Evolutionary conservation across 2,113 vertebrate genomes (phyloP).

Genomic region (Zapus hudsonius): DNA sequence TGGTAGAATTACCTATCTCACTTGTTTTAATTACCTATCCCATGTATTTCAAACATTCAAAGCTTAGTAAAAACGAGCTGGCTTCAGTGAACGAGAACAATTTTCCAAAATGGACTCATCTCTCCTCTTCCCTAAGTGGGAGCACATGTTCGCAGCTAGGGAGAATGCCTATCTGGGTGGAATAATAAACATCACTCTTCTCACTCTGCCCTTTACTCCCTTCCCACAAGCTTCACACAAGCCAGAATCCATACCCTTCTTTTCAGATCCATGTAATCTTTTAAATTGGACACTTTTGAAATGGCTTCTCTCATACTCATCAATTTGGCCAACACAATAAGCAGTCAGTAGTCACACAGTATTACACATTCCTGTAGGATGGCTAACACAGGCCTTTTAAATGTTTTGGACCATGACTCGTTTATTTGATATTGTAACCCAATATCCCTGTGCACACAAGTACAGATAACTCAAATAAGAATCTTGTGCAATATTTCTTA

Average conservation of each 20-base stretch:
- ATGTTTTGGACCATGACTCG: not conserved
- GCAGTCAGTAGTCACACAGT: not conserved
- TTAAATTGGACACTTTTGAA: conserved; percentile 1
- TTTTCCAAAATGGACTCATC: conserved; percentile 40
- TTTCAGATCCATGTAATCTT: not conserved
- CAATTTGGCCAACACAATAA: not conserved
- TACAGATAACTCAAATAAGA: not conserved
- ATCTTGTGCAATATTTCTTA: not conserved
- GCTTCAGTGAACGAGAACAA: conserved; percentile 29
- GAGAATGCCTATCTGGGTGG: conserved; percentile 30
- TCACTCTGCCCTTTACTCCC: rapidly evolving
- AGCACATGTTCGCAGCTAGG: conserved; percentile 24
- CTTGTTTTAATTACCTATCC: conserved; percentile 47
- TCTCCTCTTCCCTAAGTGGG: conserved; percentile 17
- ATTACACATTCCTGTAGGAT: not conserved
- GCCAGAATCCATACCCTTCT: not conserved
- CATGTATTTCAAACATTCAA: conserved; percentile 55
- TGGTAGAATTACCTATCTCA: conserved; percentile 55
- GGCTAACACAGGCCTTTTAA: not conserved
- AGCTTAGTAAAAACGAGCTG: conserved; percentile 20
- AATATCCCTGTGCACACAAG: not conserved
- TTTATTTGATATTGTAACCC: not conserved
- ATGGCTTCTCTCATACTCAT: conserved; percentile 5
- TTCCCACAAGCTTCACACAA: not conserved
- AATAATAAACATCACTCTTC: not conserved